These are phyloP conservation scores for Cricetomys ansorgei DNA, from an alignment of 2,113 vertebrate genomes.

Conservation along the genomic window DNA sequence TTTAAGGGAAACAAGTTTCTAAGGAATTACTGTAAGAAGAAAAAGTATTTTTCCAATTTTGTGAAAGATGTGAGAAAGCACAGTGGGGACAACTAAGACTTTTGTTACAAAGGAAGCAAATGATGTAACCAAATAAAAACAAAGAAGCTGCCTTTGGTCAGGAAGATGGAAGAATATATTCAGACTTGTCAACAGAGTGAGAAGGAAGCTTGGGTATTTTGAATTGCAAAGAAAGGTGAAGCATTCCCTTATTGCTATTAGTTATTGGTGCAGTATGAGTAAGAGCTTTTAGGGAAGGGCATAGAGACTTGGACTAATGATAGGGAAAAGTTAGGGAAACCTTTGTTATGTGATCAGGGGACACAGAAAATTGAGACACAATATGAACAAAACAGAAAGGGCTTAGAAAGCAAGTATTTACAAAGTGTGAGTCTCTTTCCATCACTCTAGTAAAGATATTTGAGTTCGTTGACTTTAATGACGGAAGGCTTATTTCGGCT, in stretches of 20 bases:
- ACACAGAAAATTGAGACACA: neutral
- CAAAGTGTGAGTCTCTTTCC: neutral
- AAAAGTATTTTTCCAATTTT: neutral
- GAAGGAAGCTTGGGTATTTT: neutral
- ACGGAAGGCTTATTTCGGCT: neutral
- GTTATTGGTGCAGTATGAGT: neutral
- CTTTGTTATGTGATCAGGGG: neutral
- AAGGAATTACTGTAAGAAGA: neutral
- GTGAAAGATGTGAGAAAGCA: rapidly evolving
- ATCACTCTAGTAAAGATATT: neutral
- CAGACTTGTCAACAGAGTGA: neutral
- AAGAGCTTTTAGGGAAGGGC: neutral
- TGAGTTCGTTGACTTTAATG: neutral
- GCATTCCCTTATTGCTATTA: neutral
- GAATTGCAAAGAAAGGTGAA: neutral
- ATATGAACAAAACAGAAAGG: neutral
- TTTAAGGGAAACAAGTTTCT: neutral
- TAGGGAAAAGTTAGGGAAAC: neutral
- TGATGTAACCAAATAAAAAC: neutral
- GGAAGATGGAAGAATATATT: neutral
- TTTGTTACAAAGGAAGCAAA: neutral
- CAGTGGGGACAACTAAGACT: neutral
- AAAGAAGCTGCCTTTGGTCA: neutral
- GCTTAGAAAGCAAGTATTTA: neutral
- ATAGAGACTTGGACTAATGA: neutral